Conservation (phyloP, 2,797 vertebrate species). For the Clarias laeviceps region DNA sequence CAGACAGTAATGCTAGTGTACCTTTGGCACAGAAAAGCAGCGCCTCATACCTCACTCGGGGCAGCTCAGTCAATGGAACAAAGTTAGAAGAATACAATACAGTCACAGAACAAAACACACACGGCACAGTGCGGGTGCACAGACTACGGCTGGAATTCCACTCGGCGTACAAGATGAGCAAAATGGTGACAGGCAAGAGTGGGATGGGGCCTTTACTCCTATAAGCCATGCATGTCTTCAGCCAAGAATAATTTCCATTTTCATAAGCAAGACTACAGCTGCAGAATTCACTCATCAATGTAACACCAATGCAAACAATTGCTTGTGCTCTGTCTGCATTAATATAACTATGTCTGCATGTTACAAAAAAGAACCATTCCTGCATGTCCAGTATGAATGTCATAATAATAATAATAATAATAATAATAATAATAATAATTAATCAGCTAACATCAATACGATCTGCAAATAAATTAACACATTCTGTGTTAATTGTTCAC, state of each 20-base stretch:
- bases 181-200: constrained; percentile 59
- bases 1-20: constrained; percentile 62
- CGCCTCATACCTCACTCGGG: constrained; percentile 61
- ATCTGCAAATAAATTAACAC: neutral
- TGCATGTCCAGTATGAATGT: neutral
- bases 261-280: constrained; percentile 51
- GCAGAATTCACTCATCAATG: constrained; percentile 46
- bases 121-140: constrained; percentile 48
- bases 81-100: constrained; percentile 65
- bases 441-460: neutral
- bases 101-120: constrained; percentile 63
- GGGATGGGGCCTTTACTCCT: constrained; percentile 52
- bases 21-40: constrained; percentile 63
- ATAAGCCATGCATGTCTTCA: constrained; percentile 56
- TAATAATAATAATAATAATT: neutral
- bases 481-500: neutral
- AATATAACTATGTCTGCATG: constrained; percentile 28
- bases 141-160: constrained; percentile 59
- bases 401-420: neutral
- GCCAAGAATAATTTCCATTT: constrained; percentile 58
- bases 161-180: constrained; percentile 57
- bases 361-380: constrained; percentile 14
- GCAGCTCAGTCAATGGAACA: constrained; percentile 64
- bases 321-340: constrained; percentile 37
- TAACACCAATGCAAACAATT: constrained; percentile 43